Conservation (phyloP, 2,797 vertebrate genomes). For the Poeciliopsis paucimaculata region DNA sequence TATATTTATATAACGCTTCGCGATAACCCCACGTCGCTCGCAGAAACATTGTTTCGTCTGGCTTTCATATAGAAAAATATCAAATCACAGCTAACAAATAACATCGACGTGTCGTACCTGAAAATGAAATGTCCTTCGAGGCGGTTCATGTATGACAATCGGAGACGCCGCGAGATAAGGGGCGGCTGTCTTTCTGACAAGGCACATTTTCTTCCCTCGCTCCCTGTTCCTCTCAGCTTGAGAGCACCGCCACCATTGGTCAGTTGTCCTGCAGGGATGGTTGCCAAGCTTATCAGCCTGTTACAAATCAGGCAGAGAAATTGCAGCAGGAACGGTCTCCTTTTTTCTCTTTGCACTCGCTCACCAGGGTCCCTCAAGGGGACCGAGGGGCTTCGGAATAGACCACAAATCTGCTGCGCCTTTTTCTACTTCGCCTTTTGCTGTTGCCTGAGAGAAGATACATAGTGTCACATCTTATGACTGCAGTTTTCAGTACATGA, state of each 20-base stretch:
- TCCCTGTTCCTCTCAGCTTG: slow-evolving; percentile 40
- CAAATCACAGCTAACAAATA: slow-evolving; percentile 69
- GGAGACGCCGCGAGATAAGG: slow-evolving; percentile 48
- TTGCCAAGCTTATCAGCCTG: slow-evolving; percentile 66
- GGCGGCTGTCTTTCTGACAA: slow-evolving; percentile 34
- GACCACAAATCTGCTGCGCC: slow-evolving; percentile 56
- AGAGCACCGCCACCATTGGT: slow-evolving; percentile 51
- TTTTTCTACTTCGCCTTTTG: slow-evolving; percentile 23
- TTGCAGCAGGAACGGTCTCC: slow-evolving; percentile 57
- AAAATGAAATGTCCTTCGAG: slow-evolving; percentile 72
- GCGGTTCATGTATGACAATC: slow-evolving; percentile 70
- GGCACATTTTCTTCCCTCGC: neutral
- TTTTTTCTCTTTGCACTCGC: slow-evolving; percentile 47
- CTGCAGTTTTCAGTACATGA: slow-evolving; percentile 25
- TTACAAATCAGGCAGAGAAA: slow-evolving; percentile 75
- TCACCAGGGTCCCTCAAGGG: slow-evolving; percentile 60
- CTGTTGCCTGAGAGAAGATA: slow-evolving; percentile 26
- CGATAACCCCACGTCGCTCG: slow-evolving; percentile 55
- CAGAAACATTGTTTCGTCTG: slow-evolving; percentile 37
- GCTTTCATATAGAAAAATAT: slow-evolving; percentile 64
- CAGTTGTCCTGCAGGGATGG: slow-evolving; percentile 70
- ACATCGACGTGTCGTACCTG: slow-evolving; percentile 42
- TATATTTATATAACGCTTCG: slow-evolving; percentile 50
- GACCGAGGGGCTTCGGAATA: slow-evolving; percentile 63
- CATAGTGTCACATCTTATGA: slow-evolving; percentile 15